Conservation (phyloP, 2,113 vertebrate genomes). For the Salvator merianae region DNA sequence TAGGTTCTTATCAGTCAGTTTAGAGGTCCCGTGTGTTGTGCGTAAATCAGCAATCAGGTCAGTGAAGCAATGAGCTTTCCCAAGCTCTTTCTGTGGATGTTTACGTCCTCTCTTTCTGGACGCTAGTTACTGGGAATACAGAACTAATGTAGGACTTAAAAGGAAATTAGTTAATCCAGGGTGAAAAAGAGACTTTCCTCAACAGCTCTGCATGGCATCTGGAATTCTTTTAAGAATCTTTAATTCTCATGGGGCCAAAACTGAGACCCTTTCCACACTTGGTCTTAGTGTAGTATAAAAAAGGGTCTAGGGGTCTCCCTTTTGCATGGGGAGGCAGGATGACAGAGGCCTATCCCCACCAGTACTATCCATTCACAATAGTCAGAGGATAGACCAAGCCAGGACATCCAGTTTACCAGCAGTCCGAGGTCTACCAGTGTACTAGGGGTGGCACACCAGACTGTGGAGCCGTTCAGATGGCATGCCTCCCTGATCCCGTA, state of each 20-base stretch:
- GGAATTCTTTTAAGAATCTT: neutral
- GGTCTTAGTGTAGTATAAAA: no score
- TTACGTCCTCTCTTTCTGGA: neutral
- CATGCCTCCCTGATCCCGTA: no score
- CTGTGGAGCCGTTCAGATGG: no score
- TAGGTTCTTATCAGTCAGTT: neutral
- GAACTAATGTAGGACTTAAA: neutral
- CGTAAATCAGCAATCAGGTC: neutral
- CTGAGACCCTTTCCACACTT: no score
- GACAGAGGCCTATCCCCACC: no score
- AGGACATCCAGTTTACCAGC: no score
- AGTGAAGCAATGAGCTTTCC: neutral
- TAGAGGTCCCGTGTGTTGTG: neutral
- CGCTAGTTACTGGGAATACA: neutral
- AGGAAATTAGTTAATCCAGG: neutral
- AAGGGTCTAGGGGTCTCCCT: no score
- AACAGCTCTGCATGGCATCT: neutral
- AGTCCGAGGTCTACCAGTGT: no score
- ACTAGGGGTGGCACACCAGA: no score
- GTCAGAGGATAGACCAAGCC: no score
- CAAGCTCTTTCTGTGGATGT: neutral
- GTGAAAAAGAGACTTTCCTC: neutral
- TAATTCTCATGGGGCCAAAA: neutral
- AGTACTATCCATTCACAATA: no score
- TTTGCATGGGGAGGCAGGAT: no score